These are phyloP conservation scores for Meloe dianella DNA, from an alignment of 2,888 invertebrate genomes.

Conservation along the genomic window DNA sequence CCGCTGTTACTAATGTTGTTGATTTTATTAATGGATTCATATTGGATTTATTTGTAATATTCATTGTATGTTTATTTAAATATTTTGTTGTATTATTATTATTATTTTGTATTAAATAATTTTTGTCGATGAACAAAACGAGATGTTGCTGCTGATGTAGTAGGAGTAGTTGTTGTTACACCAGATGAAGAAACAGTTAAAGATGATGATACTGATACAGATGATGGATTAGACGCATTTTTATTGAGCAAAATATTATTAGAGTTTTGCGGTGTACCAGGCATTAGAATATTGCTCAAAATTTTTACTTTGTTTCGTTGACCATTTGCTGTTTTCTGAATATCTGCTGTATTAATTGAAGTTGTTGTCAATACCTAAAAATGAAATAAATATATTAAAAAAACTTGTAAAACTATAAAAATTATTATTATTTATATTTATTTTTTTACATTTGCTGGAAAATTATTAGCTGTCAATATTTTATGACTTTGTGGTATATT, in stretches of 20 bases:
- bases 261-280: conserved; percentile 45
- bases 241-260: conserved; percentile 52
- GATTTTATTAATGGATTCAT: conserved; percentile 37
- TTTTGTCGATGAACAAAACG: conserved; percentile 52
- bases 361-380: conserved; percentile 39
- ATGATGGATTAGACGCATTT: conserved; percentile 35
- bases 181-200: background rate
- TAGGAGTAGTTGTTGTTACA: background rate
- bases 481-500: conserved; percentile 55
- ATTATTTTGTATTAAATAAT: conserved; percentile 43
- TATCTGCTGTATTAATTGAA: conserved; percentile 30
- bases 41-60: conserved; percentile 39
- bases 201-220: conserved; percentile 23
- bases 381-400: conserved; percentile 16
- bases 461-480: conserved; percentile 53
- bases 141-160: conserved; percentile 33
- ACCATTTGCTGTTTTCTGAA: conserved; percentile 52
- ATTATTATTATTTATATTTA: background rate
- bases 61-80: conserved; percentile 46
- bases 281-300: conserved; percentile 54
- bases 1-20: background rate
- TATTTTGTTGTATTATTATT: conserved; percentile 52
- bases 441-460: conserved; percentile 55
- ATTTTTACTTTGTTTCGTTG: conserved; percentile 58
- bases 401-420: background rate